phyloP scores from a whole-genome alignment of 2,888 invertebrate genomes.

The Melanargia galathea region DNA sequence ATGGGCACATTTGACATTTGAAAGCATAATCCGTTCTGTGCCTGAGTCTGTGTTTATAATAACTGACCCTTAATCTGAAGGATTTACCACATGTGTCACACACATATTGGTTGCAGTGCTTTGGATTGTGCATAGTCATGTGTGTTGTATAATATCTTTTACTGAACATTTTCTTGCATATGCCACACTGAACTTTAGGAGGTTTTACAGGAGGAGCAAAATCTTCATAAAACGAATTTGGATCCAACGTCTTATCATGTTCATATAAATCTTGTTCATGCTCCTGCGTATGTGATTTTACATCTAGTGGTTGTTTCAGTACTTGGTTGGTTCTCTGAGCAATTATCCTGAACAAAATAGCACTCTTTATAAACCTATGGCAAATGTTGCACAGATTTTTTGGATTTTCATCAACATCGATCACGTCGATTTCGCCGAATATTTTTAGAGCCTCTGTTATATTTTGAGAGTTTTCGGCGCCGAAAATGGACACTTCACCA shows the following conservation, averaged over 20 bases:
- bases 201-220: background rate
- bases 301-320: conserved; percentile 48
- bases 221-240: conserved; percentile 11
- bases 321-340: conserved; percentile 55
- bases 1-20: conserved; percentile 54
- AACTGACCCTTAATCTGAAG: conserved; percentile 51
- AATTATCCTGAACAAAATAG: conserved; percentile 57
- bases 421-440: conserved; percentile 51
- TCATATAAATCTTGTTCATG: conserved; percentile 37
- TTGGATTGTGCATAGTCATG: conserved; percentile 52
- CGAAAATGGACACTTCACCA: conserved; percentile 54
- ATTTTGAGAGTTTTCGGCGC: conserved; percentile 43
- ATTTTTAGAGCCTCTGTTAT: conserved; percentile 53
- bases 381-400: conserved; percentile 60
- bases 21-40: conserved; percentile 52
- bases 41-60: conserved; percentile 51
- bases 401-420: conserved; percentile 54
- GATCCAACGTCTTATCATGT: background rate
- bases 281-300: conserved; percentile 34
- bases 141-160: conserved; percentile 51
- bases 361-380: conserved; percentile 56
- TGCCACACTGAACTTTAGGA: conserved; percentile 49
- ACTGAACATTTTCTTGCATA: conserved; percentile 52
- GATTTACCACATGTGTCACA: conserved; percentile 55
- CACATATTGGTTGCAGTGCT: conserved; percentile 48